A percentile compares a stretch with the other conserved stretches of the same genome.
These are phyloP conservation scores for Noctua janthina DNA, from an alignment of 2,888 invertebrate species.

Conservation along the genomic window DNA sequence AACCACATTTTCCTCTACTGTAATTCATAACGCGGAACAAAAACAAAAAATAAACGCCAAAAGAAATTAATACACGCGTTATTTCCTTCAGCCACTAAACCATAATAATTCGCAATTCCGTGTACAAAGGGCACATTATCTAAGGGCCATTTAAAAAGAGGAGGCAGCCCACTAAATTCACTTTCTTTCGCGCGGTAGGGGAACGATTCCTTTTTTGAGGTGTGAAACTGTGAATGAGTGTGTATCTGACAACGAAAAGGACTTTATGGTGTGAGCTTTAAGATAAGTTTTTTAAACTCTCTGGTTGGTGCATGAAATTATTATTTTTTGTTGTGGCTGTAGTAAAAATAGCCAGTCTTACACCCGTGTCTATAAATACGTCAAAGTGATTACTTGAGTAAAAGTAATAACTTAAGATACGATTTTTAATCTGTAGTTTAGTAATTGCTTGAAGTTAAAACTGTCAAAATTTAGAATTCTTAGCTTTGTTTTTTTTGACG, in stretches of 20 bases:
- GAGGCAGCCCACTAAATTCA: slow-evolving; percentile 61
- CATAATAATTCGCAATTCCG: slow-evolving; percentile 81
- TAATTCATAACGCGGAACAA: slow-evolving; percentile 27
- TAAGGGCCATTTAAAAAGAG: slow-evolving; percentile 73
- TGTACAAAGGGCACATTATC: slow-evolving; percentile 78
- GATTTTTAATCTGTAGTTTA: background rate
- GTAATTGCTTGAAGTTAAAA: background rate
- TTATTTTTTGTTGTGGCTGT: background rate
- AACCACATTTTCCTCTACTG: background rate
- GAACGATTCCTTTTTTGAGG: slow-evolving; percentile 33
- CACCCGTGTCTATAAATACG: background rate
- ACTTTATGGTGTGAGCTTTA: slow-evolving; percentile 1
- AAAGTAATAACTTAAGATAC: background rate
- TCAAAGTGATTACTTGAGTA: background rate
- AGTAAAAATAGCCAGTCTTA: background rate
- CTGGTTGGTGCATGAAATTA: background rate
- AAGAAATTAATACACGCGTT: slow-evolving; percentile 63
- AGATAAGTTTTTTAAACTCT: background rate
- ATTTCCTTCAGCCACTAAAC: slow-evolving; percentile 75
- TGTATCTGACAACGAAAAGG: slow-evolving; percentile 40
- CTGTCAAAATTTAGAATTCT: background rate
- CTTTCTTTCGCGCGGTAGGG: slow-evolving; percentile 59
- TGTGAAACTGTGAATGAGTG: slow-evolving; percentile 21
- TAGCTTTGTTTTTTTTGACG: background rate
- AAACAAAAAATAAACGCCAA: slow-evolving; percentile 33